These are phyloP conservation scores for Hippolais icterina DNA, from an alignment of 2,113 vertebrate genomes.

Conservation along the genomic window DNA sequence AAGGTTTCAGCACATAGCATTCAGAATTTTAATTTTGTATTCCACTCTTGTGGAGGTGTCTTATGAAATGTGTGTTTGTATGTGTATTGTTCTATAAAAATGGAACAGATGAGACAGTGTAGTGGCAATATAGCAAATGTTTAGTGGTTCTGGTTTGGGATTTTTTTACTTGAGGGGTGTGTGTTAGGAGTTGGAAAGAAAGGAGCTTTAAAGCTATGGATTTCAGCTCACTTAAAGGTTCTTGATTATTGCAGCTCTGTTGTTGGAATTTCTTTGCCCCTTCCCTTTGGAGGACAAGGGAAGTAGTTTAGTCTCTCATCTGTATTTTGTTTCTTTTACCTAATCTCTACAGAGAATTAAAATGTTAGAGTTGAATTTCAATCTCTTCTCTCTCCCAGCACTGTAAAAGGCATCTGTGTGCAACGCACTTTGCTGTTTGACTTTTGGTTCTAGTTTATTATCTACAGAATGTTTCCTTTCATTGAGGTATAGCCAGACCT, in stretches of 20 bases:
- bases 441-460: neutral
- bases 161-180: neutral
- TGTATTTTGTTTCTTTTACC: constrained; percentile 22
- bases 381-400: neutral
- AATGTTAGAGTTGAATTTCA: constrained; percentile 2
- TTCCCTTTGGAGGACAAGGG: neutral
- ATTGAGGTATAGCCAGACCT: neutral
- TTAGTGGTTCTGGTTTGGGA: neutral
- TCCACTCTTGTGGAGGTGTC: neutral
- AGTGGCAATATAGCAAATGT: neutral
- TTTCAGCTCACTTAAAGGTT: neutral
- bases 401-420: neutral
- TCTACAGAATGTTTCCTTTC: neutral
- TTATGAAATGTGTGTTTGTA: neutral
- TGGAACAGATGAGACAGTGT: neutral
- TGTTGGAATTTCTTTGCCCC: neutral
- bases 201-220: neutral
- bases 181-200: neutral
- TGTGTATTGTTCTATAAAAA: neutral
- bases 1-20: neutral
- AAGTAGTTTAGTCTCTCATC: constrained; percentile 35
- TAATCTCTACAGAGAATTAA: constrained; percentile 24
- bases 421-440: neutral
- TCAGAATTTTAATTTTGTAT: neutral
- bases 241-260: neutral